Evolutionary conservation across 2,888 invertebrate species (phyloP), one percentile per base, ranked within the genome.

Genomic region (Leptopilina myrica): DNA sequence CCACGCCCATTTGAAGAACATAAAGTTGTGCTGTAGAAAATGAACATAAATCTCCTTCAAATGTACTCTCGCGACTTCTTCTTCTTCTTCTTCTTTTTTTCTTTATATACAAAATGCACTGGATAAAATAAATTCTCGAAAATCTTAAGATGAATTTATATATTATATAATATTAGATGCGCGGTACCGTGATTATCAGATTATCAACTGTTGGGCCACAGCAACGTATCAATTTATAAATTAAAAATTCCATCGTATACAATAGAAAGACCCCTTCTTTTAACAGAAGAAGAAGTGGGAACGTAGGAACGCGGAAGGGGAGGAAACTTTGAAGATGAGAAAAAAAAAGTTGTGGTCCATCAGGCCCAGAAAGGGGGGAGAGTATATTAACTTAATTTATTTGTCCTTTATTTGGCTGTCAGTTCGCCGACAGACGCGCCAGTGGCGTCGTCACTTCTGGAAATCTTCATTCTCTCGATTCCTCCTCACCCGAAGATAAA

Each of bases 351-450:
- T 20, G 62, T 62, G 77, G 78, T 73, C 64, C 77, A 66, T 64
- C 64, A 67, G 77, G 66, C 79, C 62, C 33, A 65, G 76, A 79
- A 33, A 67, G 79, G 79, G 79, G 15, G 76, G 59, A 59, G 64
- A 88, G 85, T 88, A 84, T 87, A 90, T 91, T 90, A 90, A 90
- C 88, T 90, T 90, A 91, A 91, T 91, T 91, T 90, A 90, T 90
- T 90, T 90, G 90, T 89, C 90, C 89, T 91, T 90, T 91, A 91
- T 91, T 90, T 89, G 90, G 88, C 89, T 89, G 91, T 91, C 91
- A 90, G 88, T 84, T 85, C 81, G 84, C 84, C 86, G 85, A 84
- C 85, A 85, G 86, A 88, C 88, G 83, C 85, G 86, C 83, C 86
- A 87, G 84, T 88, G 86, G 87, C 86, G 85, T 85, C 87, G 86